Evolutionary conservation across 2,888 invertebrate species (phyloP), one percentile per base, ranked within the genome.

Genomic region (Eupeodes luniger): DNA sequence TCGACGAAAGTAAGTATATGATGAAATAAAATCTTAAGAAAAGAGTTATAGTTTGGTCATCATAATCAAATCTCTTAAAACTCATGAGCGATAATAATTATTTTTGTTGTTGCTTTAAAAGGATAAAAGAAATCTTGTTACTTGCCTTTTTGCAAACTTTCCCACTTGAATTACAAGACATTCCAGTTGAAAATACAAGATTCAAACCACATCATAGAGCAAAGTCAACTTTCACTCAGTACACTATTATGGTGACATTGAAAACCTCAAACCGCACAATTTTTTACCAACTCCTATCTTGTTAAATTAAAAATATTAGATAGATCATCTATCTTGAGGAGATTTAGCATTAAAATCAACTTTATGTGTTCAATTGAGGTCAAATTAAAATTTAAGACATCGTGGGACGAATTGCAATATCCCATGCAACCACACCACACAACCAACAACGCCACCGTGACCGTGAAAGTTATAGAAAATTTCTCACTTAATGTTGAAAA

Each of bases 1-100:
- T 90, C 92, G 92, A 61, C 92, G 93, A 90, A 94, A 92, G 94
- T 94, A 92, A 93, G 92, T 92, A 74, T 47, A 61, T 12, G 59
- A 49, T 5, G 40, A 27, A 27, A 27, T 27, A 27, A 27, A 27
- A 27, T 27, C 27, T 27, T 27, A 27, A 27, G 27, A 27, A 27
- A 27, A 27, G 27, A 27, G 27, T 2, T 27, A 27, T 2, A 27
- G 27, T 3, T 27, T 27, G 27, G 16, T 34, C 57, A 77, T n/a
- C 75, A 53, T 51, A 55, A 34, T n/a, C 0, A 53, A 69, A 51
- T 49, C 14, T 49, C 14, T 34, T 16, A 51, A 53, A 51, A 53
- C 27, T 70, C 51, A 27, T 6, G 59, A 12, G 66, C 55, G n/a
- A 62, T 62, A 55, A 76, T 40, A 7, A 40, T 40, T 40, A 40